These are phyloP conservation scores for Conopomorpha cramerella DNA, from an alignment of 1,140 invertebrate species.

Conservation along the genomic window DNA sequence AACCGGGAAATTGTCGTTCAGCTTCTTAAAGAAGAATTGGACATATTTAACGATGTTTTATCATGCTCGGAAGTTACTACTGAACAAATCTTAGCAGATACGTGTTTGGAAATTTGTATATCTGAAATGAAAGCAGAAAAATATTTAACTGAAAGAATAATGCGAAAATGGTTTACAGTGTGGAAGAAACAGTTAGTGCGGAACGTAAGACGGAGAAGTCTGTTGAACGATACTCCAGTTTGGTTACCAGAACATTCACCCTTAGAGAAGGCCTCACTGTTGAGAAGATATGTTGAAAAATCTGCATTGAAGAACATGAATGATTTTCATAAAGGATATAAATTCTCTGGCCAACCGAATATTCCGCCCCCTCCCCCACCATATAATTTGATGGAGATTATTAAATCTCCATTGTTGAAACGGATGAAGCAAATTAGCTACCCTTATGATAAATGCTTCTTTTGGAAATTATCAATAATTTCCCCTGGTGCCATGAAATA, in stretches of 20 bases:
- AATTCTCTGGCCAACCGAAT: constrained; percentile 35
- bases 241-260: constrained; percentile 62
- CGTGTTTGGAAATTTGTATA: constrained; percentile 51
- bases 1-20: constrained; percentile 30
- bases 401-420: constrained; percentile 46
- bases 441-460: constrained; percentile 59
- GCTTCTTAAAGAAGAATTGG: constrained; percentile 42
- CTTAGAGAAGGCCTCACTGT: constrained; percentile 50
- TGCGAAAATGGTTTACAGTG: constrained; percentile 32
- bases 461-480: constrained; percentile 72
- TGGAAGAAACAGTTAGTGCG: constrained; percentile 48
- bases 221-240: constrained; percentile 65
- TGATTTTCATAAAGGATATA: constrained; percentile 51
- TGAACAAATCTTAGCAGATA: constrained; percentile 46
- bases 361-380: constrained; percentile 28
- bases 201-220: constrained; percentile 54
- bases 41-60: constrained; percentile 35
- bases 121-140: constrained; percentile 53
- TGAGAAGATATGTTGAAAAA: constrained; percentile 56
- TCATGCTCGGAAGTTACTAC: constrained; percentile 36
- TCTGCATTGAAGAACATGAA: constrained; percentile 61
- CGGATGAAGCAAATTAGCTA: constrained; percentile 51
- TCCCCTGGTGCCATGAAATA: constrained; percentile 52
- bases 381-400: constrained; percentile 53
- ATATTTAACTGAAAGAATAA: constrained; percentile 30